Percentiles rank a stretch among this genome's conserved stretches.
Conservation (phyloP, 2,888 invertebrate species). For the Dryobota labecula region DNA sequence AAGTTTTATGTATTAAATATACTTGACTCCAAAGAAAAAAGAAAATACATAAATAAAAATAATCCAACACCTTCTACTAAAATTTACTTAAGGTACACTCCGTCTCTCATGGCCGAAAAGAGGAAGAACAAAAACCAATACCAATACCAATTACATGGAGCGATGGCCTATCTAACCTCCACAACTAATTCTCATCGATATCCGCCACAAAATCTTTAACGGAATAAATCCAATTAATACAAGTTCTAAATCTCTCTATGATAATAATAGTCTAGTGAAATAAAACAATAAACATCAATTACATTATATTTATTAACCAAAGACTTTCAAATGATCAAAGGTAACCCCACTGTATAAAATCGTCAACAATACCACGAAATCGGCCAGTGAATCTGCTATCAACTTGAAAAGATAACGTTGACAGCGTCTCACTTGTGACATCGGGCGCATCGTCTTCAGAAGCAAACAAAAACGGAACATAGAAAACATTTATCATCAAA, state of each 20-base stretch:
- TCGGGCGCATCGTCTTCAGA: slow-evolving; percentile 70
- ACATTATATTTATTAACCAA: background rate
- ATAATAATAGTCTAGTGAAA: background rate
- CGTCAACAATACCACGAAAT: slow-evolving; percentile 71
- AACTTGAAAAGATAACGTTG: slow-evolving; percentile 61
- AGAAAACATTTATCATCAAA: slow-evolving; percentile 68
- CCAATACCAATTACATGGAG: too few species aligned
- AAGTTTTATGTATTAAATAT: background rate
- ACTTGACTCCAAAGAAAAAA: background rate
- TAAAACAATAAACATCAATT: background rate
- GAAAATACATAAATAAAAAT: background rate
- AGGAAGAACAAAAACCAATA: background rate
- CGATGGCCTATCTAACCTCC: background rate
- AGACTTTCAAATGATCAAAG: slow-evolving; percentile 24
- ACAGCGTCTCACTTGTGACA: slow-evolving; percentile 57
- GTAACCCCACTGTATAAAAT: slow-evolving; percentile 70
- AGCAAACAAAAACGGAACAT: slow-evolving; percentile 72
- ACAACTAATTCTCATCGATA: background rate
- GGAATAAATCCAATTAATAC: background rate
- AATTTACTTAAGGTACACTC: background rate
- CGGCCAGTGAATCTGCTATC: slow-evolving; percentile 66
- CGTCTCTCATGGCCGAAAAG: background rate
- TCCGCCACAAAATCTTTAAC: background rate
- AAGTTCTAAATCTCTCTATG: background rate
- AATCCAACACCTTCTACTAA: background rate